These are phyloP conservation scores for Andrena fulva DNA, from an alignment of 2,888 invertebrate species.

Conservation along the genomic window DNA sequence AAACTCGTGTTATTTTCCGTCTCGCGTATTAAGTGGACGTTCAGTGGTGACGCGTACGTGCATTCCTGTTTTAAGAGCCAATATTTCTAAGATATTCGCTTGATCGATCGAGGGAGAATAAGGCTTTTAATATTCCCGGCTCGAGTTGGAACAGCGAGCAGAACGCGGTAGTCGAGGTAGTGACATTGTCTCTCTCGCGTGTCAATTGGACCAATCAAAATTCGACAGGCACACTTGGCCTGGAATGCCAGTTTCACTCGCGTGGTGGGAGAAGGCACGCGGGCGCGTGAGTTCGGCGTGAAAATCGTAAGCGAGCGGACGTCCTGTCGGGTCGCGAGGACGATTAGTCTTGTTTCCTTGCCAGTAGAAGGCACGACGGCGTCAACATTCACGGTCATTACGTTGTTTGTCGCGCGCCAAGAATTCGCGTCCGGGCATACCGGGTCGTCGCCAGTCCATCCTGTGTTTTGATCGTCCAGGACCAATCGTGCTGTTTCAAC, in stretches of 20 bases:
- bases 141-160: background rate
- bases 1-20: background rate
- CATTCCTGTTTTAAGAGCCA: background rate
- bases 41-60: background rate
- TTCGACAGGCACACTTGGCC: constrained; percentile 46
- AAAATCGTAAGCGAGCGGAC: constrained; percentile 25
- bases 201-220: constrained; percentile 50
- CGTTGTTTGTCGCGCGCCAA: constrained; percentile 63
- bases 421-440: constrained; percentile 59
- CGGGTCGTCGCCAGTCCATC: constrained; percentile 53
- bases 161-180: background rate
- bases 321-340: constrained; percentile 27
- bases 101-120: background rate
- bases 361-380: constrained; percentile 57
- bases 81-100: background rate
- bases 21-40: background rate
- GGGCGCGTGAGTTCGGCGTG: constrained; percentile 25
- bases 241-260: constrained; percentile 46
- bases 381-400: constrained; percentile 63
- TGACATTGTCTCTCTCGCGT: constrained; percentile 31
- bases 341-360: constrained; percentile 59
- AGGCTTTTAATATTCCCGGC: background rate
- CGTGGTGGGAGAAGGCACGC: constrained; percentile 23
- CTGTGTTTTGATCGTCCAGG: constrained; percentile 35
- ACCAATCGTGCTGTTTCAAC: background rate